Conservation (phyloP, 2,113 vertebrate species). For the Rhabdomys dilectus region DNA sequence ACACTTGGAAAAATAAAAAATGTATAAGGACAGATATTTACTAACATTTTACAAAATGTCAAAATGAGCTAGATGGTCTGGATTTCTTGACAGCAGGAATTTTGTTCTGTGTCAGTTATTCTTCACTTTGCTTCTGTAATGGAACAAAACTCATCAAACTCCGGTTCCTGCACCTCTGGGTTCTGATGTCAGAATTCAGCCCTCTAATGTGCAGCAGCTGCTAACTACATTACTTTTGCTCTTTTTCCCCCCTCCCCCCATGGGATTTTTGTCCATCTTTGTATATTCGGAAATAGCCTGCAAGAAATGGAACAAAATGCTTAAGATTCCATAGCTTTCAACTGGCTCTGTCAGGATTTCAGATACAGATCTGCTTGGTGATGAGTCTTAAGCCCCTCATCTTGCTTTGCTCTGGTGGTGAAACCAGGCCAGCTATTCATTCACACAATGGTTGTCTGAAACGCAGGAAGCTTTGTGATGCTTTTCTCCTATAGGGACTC, state of each 20-base stretch:
- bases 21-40: neutral
- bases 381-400: neutral
- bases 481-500: neutral
- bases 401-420: neutral
- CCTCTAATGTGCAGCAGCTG: neutral
- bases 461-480: neutral
- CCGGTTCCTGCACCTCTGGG: neutral
- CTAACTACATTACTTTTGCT: conserved; percentile 48
- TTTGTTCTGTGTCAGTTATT: neutral
- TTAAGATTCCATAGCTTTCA: neutral
- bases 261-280: neutral
- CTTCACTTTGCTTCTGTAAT: neutral
- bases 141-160: conserved; percentile 7
- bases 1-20: neutral
- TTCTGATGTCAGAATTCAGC: neutral
- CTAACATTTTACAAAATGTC: neutral
- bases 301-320: neutral
- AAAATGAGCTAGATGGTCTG: neutral
- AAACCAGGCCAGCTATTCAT: neutral
- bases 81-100: neutral
- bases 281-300: neutral
- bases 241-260: neutral
- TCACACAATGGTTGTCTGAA: neutral
- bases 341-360: neutral
- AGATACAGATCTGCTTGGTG: neutral